phyloP scores from a whole-genome alignment of 2,888 invertebrate genomes.

The Hydraecia micacea region DNA sequence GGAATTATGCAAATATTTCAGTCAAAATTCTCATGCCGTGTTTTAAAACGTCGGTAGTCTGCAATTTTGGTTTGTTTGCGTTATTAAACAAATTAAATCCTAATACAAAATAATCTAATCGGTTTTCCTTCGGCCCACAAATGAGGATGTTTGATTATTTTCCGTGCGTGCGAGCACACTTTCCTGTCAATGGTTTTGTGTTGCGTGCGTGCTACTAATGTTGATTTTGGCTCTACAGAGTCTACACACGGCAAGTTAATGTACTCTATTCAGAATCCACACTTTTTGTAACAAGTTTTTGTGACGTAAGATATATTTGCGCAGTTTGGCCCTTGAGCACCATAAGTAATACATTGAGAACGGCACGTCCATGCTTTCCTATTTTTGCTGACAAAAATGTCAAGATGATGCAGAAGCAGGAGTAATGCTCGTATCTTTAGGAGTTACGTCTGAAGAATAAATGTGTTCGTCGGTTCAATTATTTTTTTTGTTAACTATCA shows the following conservation, averaged over 20 bases:
- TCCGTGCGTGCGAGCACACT: conserved; percentile 62
- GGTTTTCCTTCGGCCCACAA: conserved; percentile 57
- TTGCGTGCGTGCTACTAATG: conserved; percentile 45
- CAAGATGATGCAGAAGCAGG: conserved; percentile 29
- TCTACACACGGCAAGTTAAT: conserved; percentile 14
- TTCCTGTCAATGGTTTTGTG: conserved; percentile 60
- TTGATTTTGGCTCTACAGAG: conserved; percentile 37
- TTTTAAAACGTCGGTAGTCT: conserved; percentile 21
- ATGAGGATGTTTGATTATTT: conserved; percentile 64
- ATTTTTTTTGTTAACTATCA: not conserved
- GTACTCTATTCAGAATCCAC: conserved; percentile 22
- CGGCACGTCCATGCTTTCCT: conserved; percentile 25
- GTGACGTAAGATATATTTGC: conserved; percentile 25
- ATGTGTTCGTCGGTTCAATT: not conserved
- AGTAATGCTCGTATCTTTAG: not conserved
- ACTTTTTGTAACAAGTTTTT: conserved; percentile 23
- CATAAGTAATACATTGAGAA: conserved; percentile 40
- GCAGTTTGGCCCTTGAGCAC: conserved; percentile 17
- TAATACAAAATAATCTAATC: conserved; percentile 46
- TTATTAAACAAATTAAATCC: conserved; percentile 42
- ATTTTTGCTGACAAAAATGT: conserved; percentile 25
- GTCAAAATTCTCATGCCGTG: not conserved
- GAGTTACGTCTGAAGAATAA: not conserved
- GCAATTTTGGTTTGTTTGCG: conserved; percentile 35
- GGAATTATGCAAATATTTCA: not conserved